phyloP scores from a whole-genome alignment of 1,140 invertebrate species.

The Bombus impatiens region DNA sequence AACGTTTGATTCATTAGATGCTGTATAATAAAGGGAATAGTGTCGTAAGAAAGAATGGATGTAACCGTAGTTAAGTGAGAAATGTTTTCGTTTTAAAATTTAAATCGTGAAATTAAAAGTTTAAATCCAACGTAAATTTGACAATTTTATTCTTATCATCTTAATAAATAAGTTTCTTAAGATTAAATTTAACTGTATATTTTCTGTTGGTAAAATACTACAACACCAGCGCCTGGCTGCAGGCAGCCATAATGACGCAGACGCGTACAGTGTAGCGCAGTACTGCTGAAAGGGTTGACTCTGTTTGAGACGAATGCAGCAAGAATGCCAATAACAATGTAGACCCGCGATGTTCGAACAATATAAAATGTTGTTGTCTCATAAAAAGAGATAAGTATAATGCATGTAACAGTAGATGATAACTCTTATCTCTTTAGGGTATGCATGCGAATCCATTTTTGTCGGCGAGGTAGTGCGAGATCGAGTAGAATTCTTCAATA shows the following conservation, averaged over 20 bases:
- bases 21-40: too few relatives aligned
- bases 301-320: neutral
- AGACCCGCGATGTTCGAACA: neutral
- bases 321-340: neutral
- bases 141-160: too few relatives aligned
- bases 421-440: constrained; percentile 58
- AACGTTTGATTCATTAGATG: too few relatives aligned
- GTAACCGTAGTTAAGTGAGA: too few relatives aligned
- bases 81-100: too few relatives aligned
- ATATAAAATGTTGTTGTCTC: neutral
- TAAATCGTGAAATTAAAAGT: too few relatives aligned
- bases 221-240: constrained; percentile 47
- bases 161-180: too few relatives aligned
- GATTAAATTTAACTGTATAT: neutral
- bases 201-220: neutral
- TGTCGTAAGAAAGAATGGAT: too few relatives aligned
- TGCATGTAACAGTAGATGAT: constrained; percentile 40
- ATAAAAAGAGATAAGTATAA: neutral
- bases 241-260: constrained; percentile 56
- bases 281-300: neutral
- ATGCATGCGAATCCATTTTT: constrained; percentile 50
- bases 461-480: constrained; percentile 40
- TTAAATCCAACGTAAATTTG: too few relatives aligned
- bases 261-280: constrained; percentile 19
- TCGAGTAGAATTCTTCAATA: constrained; percentile 48